Evolutionary conservation across 2,113 vertebrate species (phyloP).

Genomic region (human (Homo sapiens)): GRCh38 chr14:56820501-56821000

Average conservation of each 20-base stretch:
- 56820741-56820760: conserved; percentile 30
- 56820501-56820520: background rate
- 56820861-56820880: conserved; percentile 50
- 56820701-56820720: conserved; percentile 50
- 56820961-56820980: conserved; percentile 22
- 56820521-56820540: conserved; percentile 15
- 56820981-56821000: conserved; percentile 23
- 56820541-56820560: background rate
- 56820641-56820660: background rate
- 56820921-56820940: conserved; percentile 10
- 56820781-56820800: background rate
- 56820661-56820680: conserved; percentile 38
- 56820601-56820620: conserved; percentile 8
- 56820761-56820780: conserved; percentile 31
- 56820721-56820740: conserved; percentile 40
- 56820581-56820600: background rate
- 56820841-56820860: conserved; percentile 28
- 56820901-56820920: conserved; percentile 40
- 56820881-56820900: conserved; percentile 27
- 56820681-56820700: conserved; percentile 51
- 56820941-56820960: conserved; percentile 1
- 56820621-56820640: background rate
- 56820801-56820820: conserved; percentile 51
- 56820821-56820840: conserved; percentile 5
- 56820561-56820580: background rate